phyloP scores from a whole-genome alignment of 2,797 vertebrate species.

The Forpus xanthops region DNA sequence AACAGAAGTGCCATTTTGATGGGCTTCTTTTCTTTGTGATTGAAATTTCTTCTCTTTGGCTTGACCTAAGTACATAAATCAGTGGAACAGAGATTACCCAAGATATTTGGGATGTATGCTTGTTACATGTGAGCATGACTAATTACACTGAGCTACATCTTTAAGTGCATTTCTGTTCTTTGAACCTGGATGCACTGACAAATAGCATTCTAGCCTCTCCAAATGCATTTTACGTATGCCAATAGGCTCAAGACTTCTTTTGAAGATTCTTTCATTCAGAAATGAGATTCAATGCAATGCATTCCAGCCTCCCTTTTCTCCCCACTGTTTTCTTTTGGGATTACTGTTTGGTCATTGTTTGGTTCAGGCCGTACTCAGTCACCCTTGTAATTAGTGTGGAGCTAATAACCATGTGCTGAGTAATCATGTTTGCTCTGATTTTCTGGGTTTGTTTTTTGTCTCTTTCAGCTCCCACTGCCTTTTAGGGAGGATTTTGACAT shows the following conservation, averaged over 20 bases:
- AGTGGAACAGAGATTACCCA: not conserved
- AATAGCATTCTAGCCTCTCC: not conserved
- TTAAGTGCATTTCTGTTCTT: not conserved
- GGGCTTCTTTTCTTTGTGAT: not conserved
- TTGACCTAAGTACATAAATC: not conserved
- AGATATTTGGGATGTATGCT: not conserved
- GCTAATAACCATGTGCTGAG: conserved; percentile 13
- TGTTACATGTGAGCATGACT: not conserved
- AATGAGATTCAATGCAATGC: not conserved
- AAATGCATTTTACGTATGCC: not conserved
- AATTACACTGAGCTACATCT: not conserved
- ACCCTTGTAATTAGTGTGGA: conserved; percentile 37
- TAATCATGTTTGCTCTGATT: conserved; percentile 4
- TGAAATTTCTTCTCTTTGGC: not conserved
- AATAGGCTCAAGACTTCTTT: not conserved
- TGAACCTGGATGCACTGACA: not conserved
- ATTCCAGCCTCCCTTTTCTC: conserved; percentile 49
- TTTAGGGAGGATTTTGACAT: not conserved
- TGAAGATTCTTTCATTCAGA: conserved; percentile 29
- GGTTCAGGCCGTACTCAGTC: conserved; percentile 12
- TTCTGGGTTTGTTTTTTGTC: not conserved
- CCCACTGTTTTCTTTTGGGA: conserved; percentile 46
- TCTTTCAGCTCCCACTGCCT: not conserved
- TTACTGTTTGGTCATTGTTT: conserved; percentile 38
- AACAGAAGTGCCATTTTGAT: not conserved